Base-by-base conservation (phyloP, 2,113 vertebrate species). In the Pelvicachromis taeniatus region DNA sequence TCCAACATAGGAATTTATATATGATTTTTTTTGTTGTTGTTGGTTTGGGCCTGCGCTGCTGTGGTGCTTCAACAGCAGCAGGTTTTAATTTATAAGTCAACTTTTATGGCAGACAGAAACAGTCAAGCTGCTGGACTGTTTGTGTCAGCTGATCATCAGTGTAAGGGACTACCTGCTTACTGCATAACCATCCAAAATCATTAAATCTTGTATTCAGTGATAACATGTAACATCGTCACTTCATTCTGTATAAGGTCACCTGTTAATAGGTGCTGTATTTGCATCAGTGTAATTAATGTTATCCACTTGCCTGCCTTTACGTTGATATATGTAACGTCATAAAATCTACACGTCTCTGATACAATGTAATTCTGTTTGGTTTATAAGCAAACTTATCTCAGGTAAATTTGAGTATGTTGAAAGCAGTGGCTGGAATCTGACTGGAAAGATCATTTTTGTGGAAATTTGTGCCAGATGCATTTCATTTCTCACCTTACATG, bases 301-400 rank as follows among this genome's bases (percentile, higher is more conserved):
- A 88, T 84, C 33, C 42, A 77, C 88, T n/a, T 85, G 33, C 78
- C 85, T 95, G 93, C 91, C 92, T 95, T 65, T 95, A 92, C 86
- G 58, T 90, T 91, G 56, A 87, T 82, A 80, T 88, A 35, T 78
- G 80, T 83, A 52, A 78, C 7, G 56, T 75, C 23, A 50, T 2
- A 9, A 87, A 54, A 61, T 81, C 75, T 58, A 16, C 31, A 16
- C 58, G 79, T 89, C 53, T 75, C 40, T 88, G 78, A 89, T 82
- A 40, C 13, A 40, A 82, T 77, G 61, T 85, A 58, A 87, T 80
- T 89, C 68, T 84, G n/a, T 87, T 90, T 91, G 90, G 89, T 93
- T 93, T 91, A 82, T 91, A 91, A 92, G 89, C 89, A 94, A 91
- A 92, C 84, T 81, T 86, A 91, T 91, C 94, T 96, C 95, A 95